Evolutionary conservation across 2,888 invertebrate genomes (phyloP).

Genomic region (Torymus tubicola): DNA sequence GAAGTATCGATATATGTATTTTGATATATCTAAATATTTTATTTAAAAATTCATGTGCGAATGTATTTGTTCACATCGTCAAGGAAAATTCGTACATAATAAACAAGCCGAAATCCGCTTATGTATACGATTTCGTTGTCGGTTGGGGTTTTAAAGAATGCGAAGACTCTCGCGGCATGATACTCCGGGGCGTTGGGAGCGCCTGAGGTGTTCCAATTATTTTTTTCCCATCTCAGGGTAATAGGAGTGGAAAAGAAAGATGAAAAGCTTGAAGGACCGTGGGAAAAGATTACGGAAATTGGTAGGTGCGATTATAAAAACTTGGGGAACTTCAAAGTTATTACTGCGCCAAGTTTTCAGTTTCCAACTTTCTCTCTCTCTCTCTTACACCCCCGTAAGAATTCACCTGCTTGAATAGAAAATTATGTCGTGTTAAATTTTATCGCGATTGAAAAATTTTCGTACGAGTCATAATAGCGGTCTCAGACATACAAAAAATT

Average conservation of each 20-base stretch:
- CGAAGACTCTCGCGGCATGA: background rate
- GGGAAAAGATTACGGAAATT: slow-evolving; percentile 45
- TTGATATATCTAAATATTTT: no score
- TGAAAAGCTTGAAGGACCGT: slow-evolving; percentile 39
- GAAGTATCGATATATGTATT: no score
- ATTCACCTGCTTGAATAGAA: slow-evolving; percentile 39
- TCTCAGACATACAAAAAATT: slow-evolving; percentile 7
- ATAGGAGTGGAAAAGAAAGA: slow-evolving; percentile 29
- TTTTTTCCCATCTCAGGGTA: slow-evolving; percentile 31
- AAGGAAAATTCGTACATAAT: background rate
- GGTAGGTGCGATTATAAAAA: slow-evolving; percentile 44
- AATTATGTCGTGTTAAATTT: slow-evolving; percentile 40
- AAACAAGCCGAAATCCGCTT: background rate
- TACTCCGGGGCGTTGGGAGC: background rate
- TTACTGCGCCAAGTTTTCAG: slow-evolving; percentile 22
- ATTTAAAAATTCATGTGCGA: no score
- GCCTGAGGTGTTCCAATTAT: slow-evolving; percentile 38
- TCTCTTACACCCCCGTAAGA: background rate
- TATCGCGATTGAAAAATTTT: slow-evolving; percentile 38
- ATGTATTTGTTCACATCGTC: no score
- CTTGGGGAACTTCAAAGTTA: slow-evolving; percentile 30
- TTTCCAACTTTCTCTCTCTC: slow-evolving; percentile 8
- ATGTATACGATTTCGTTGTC: background rate
- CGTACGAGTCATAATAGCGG: slow-evolving; percentile 3
- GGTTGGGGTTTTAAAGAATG: slow-evolving; percentile 23